Conservation (phyloP, 1,140 invertebrate genomes). For the Reticulitermes speratus region DNA sequence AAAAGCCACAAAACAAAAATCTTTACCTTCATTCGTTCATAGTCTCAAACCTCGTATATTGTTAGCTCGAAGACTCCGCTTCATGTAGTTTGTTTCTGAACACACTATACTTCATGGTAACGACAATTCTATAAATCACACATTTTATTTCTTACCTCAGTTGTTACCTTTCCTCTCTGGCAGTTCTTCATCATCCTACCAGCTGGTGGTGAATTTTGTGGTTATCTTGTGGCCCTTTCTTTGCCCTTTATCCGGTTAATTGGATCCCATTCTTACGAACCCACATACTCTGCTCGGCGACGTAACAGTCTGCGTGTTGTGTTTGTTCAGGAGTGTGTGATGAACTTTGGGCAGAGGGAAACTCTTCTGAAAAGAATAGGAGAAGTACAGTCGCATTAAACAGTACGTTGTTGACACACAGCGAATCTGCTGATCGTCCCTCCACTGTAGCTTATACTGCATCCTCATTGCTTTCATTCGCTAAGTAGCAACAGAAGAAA, state of each 20-base stretch:
- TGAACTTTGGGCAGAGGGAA: background rate
- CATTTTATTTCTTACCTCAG: background rate
- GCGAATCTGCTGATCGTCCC: background rate
- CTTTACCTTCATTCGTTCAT: no score
- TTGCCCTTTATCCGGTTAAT: background rate
- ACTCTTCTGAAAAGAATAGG: background rate
- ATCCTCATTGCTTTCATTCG: background rate
- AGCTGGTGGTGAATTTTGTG: background rate
- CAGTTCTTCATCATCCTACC: background rate
- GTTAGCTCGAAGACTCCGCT: background rate
- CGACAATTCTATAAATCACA: background rate
- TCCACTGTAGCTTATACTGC: background rate
- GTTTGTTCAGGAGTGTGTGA: conserved; percentile 6
- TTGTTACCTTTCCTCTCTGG: background rate
- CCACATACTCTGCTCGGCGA: background rate
- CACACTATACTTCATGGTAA: background rate
- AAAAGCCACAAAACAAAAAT: no score
- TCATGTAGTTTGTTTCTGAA: background rate
- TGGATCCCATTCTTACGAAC: background rate
- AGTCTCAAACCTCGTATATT: no score
- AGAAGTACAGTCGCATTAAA: background rate
- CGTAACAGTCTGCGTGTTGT: background rate
- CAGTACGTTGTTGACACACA: background rate
- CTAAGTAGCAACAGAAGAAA: no score
- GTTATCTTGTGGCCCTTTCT: background rate